Evolutionary conservation across 2,888 invertebrate genomes (phyloP).

Genomic region (Pachycephus smyrnensis): DNA sequence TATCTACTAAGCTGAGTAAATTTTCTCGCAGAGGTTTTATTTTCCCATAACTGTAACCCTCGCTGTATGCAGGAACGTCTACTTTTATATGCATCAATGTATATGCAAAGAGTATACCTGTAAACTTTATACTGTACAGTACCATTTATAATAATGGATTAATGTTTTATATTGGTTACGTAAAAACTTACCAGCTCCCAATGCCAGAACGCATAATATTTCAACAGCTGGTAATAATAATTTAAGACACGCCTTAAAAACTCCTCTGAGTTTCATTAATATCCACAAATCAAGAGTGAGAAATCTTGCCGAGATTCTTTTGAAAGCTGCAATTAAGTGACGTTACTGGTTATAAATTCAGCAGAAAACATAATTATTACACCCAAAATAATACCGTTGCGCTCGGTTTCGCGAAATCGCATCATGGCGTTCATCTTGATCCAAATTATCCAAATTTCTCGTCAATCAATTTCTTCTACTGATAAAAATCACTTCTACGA

Average conservation of each 20-base stretch:
- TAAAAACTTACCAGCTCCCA: constrained; percentile 38
- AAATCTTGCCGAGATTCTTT: not conserved
- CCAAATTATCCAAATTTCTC: not conserved
- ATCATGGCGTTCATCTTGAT: not conserved
- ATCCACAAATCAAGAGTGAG: constrained; percentile 47
- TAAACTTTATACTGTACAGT: not conserved
- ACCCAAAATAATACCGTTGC: not conserved
- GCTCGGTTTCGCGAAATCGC: not conserved
- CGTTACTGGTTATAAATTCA: not conserved
- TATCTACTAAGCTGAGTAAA: constrained; percentile 28
- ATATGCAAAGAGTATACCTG: constrained; percentile 33
- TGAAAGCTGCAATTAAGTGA: not conserved
- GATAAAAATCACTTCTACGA: not conserved
- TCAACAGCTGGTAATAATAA: constrained; percentile 32
- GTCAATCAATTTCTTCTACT: not conserved
- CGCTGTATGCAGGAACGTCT: constrained; percentile 8
- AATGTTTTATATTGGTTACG: not conserved
- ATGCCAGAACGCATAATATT: constrained; percentile 28
- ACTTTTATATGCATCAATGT: constrained; percentile 21
- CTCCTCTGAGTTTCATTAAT: constrained; percentile 30
- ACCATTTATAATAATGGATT: not conserved
- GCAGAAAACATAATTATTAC: not conserved
- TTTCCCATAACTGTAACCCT: constrained; percentile 9
- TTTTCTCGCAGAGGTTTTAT: constrained; percentile 3
- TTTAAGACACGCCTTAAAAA: constrained; percentile 22